Evolutionary conservation across 2,888 invertebrate species (phyloP).

Genomic region (Mycalesis mineus): DNA sequence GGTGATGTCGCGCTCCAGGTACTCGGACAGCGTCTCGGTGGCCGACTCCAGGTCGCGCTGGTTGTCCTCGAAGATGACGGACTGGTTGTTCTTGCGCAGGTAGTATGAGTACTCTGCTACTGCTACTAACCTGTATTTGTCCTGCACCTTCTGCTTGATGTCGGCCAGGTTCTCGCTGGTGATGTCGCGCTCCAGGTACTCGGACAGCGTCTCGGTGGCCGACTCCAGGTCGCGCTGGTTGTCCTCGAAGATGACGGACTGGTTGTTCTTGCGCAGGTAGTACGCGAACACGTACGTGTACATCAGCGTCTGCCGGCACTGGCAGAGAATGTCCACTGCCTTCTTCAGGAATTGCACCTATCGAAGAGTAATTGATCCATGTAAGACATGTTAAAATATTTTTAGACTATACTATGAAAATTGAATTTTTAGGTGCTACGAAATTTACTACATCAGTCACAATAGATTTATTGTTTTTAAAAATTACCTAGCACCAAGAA

Average conservation of each 20-base stretch:
- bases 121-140: slow-evolving; percentile 95
- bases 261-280: slow-evolving; percentile 98
- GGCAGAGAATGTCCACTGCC: slow-evolving; percentile 97
- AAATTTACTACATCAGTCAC: no score
- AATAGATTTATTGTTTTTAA: no score
- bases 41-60: no score
- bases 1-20: no score
- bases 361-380: neutral
- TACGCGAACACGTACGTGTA: slow-evolving; percentile 99
- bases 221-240: slow-evolving; percentile 99
- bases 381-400: no score
- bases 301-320: slow-evolving; percentile 98
- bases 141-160: slow-evolving; percentile 99
- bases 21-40: no score
- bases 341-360: slow-evolving; percentile 98
- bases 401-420: no score
- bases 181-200: slow-evolving; percentile 98
- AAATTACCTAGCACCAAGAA: no score
- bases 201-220: slow-evolving; percentile 97
- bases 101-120: slow-evolving; percentile 99
- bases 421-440: no score
- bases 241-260: slow-evolving; percentile 98
- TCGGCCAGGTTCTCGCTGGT: slow-evolving; percentile 97
- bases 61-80: slow-evolving; percentile 99
- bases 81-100: slow-evolving; percentile 98